A percentile compares a stretch with the other conserved stretches of the same genome.
Evolutionary conservation across 2,113 vertebrate genomes (phyloP).

Genomic region (Erpornis zantholeuca): DNA sequence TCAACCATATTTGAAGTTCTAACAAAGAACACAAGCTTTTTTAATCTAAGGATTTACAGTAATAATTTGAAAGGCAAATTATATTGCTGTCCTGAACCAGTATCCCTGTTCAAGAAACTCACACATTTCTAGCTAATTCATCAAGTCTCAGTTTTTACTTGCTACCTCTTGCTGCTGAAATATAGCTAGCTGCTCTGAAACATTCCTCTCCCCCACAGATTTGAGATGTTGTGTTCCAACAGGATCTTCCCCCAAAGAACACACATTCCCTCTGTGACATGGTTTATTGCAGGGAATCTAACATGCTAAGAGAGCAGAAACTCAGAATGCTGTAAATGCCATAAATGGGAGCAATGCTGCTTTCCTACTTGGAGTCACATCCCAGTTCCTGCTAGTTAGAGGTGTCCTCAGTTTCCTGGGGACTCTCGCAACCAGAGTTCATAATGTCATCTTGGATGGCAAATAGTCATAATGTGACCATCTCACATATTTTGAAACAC

Average conservation of each 20-base stretch:
- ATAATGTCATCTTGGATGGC: background rate
- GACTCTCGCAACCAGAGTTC: background rate
- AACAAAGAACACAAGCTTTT: background rate
- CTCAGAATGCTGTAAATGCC: background rate
- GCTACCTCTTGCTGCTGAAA: background rate
- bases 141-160: background rate
- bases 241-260: background rate
- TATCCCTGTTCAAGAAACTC: background rate
- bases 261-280: background rate
- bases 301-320: background rate
- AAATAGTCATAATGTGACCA: background rate
- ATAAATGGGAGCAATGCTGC: background rate
- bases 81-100: background rate
- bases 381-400: background rate
- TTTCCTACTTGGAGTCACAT: background rate
- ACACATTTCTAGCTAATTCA: background rate
- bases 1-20: background rate
- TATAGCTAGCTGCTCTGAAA: background rate
- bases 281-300: background rate
- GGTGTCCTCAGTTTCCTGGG: background rate
- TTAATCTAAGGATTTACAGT: background rate
- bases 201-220: background rate
- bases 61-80: background rate
- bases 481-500: background rate
- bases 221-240: background rate